Evolutionary conservation across 2,888 invertebrate species (phyloP), one percentile per base, ranked within the genome.

Genomic region (Diploptera punctata): DNA sequence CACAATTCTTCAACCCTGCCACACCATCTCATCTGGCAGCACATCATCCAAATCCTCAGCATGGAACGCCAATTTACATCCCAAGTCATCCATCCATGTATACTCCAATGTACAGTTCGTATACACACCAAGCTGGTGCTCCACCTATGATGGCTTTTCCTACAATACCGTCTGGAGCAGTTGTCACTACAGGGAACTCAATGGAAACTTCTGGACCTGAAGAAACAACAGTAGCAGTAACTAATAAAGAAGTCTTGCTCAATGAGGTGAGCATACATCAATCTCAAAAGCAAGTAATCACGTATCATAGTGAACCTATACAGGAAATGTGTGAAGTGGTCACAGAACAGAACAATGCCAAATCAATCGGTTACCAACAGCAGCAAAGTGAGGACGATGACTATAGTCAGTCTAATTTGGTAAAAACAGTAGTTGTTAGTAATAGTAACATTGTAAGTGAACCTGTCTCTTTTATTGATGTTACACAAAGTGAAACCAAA

Each of bases 1-100:
- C 77, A 33, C 77, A 44, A n/a, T 72, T 60, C 61, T 67, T 49
- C 18, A n/a, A 9, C 33, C 67, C 72, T 49, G 16, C 70, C 16
- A 49, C 68, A 2, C 68, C 67, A 26, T 31, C 71, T 5, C 61
- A 33, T n/a, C 71, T 31, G 3, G 24, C 52, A n/a, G 19, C 69
- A n/a, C 68, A 75, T 44, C 76, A 76, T 49, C 76, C 77, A 24
- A 73, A 73, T 5, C 85, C 86, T 0, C 85, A 86, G 38, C 85
- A 86, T 75, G 87, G 87, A 5, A 85, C 86, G 1, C 87, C 87
- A 0, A 79, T 87, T 4, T 86, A 86, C 79, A 85, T 86, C 52
- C 71, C 73, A 13, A 29, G 70, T n/a, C 70, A 38, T 81, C 80
- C 5, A 84, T 80, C n/a, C 78, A 82, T 76, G 83, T 16, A 79